phyloP scores from a whole-genome alignment of 2,888 invertebrate species.

The Pterobdella sp. region DNA sequence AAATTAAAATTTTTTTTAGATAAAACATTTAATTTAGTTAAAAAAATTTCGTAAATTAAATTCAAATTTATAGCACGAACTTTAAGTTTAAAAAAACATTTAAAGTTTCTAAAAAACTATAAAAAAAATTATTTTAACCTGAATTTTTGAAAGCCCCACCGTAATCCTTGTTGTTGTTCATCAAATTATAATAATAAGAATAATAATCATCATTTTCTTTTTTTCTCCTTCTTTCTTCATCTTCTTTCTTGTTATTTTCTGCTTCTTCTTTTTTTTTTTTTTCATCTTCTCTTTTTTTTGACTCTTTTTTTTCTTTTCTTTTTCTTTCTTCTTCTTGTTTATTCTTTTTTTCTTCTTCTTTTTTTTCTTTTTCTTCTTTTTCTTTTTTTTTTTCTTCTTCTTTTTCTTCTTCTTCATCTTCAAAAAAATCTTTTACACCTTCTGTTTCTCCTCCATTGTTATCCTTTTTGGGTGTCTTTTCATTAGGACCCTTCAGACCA shows the following conservation, averaged over 20 bases:
- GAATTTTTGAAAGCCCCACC: too few relatives aligned
- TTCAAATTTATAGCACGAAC: too few relatives aligned
- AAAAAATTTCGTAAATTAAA: too few relatives aligned
- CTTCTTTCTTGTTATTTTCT: too few relatives aligned
- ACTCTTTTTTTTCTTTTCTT: not conserved
- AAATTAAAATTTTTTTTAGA: too few relatives aligned
- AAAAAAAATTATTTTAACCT: too few relatives aligned
- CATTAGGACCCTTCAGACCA: too few relatives aligned
- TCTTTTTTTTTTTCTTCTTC: not conserved
- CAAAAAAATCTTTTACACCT: not conserved
- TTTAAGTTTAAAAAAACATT: too few relatives aligned
- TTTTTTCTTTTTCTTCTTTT: not conserved
- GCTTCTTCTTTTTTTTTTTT: not conserved
- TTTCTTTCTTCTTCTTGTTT: not conserved
- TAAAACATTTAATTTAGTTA: too few relatives aligned
- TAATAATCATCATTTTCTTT: not conserved
- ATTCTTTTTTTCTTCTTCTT: not conserved
- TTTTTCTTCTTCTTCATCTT: not conserved
- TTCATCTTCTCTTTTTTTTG: not conserved
- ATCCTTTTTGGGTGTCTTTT: not conserved
- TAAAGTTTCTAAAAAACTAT: too few relatives aligned
- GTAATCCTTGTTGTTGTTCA: too few relatives aligned
- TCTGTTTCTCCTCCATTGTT: not conserved
- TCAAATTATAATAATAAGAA: too few relatives aligned
- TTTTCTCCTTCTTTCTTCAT: not conserved